Evolutionary conservation across 2,888 invertebrate genomes (phyloP).

Genomic region (Sinopyrophorus schimmeli): DNA sequence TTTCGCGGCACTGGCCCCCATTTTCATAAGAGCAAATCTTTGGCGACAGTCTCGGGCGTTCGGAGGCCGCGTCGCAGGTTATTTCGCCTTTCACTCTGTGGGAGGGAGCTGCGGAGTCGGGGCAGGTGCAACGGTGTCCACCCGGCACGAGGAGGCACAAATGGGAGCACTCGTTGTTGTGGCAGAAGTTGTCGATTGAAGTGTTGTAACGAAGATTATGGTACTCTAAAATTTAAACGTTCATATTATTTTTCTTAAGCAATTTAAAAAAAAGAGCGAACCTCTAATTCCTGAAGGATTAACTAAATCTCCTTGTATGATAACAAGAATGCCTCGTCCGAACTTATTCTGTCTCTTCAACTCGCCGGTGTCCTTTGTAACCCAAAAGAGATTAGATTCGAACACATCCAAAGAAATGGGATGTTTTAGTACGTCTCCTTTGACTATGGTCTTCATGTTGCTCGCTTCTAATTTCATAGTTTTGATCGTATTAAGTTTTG

Average conservation of each 20-base stretch:
- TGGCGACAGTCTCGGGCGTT: conserved; percentile 73
- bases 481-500: conserved; percentile 88
- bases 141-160: conserved; percentile 89
- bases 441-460: conserved; percentile 70
- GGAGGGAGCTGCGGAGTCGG: conserved; percentile 67
- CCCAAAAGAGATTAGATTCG: conserved; percentile 91
- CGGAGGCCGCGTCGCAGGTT: conserved; percentile 82
- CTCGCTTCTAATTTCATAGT: conserved; percentile 82
- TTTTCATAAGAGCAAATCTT: conserved; percentile 83
- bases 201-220: conserved; percentile 84
- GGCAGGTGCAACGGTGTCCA: conserved; percentile 89
- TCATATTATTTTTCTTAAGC: too few species aligned
- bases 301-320: conserved; percentile 79
- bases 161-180: conserved; percentile 81
- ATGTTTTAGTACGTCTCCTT: conserved; percentile 73
- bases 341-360: conserved; percentile 93
- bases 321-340: conserved; percentile 87
- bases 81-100: conserved; percentile 63
- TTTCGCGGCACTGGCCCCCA: conserved; percentile 76
- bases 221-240: conserved; percentile 67
- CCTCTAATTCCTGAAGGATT: conserved; percentile 86
- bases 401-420: conserved; percentile 91
- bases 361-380: conserved; percentile 87
- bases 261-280: too few species aligned
- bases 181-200: conserved; percentile 69